Percentiles rank a stretch among this genome's conserved stretches.
phyloP scores from a whole-genome alignment of 2,797 vertebrate genomes.

The Lepilemur ruficaudatus region DNA sequence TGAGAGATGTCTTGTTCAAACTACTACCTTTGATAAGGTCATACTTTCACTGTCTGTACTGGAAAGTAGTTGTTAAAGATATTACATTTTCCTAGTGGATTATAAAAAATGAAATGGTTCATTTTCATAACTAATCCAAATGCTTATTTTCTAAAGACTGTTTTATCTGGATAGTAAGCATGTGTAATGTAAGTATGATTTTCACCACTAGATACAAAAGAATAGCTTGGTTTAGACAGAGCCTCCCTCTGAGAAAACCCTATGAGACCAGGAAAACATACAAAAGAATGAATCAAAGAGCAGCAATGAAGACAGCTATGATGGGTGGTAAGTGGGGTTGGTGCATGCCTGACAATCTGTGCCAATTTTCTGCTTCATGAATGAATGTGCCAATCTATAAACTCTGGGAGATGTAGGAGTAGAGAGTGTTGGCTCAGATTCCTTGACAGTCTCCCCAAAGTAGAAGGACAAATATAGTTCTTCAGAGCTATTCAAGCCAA shows the following conservation, averaged over 20 bases:
- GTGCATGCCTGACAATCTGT: background rate
- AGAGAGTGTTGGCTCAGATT: background rate
- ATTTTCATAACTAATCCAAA: background rate
- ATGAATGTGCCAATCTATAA: background rate
- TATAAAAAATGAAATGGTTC: background rate
- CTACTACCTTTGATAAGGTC: background rate
- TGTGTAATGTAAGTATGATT: background rate
- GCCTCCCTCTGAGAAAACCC: background rate
- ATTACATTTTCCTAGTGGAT: background rate
- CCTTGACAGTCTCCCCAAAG: background rate
- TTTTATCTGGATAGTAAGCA: background rate
- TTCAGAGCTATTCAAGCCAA: background rate
- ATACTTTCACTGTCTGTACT: background rate
- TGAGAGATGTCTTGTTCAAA: background rate
- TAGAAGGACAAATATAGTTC: too few species aligned
- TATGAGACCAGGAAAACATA: background rate
- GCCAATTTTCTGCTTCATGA: background rate
- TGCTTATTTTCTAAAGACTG: background rate
- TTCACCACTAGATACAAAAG: background rate
- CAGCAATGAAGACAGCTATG: background rate
- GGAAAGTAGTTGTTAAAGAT: background rate
- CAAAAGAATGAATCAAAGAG: background rate
- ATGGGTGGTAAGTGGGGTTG: accelerated
- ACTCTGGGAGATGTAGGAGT: background rate
- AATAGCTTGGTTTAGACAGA: background rate